Evolutionary conservation across 2,113 vertebrate genomes (phyloP), one percentile per base, ranked within the genome.

Genomic region (Chascanopsetta lugubris): DNA sequence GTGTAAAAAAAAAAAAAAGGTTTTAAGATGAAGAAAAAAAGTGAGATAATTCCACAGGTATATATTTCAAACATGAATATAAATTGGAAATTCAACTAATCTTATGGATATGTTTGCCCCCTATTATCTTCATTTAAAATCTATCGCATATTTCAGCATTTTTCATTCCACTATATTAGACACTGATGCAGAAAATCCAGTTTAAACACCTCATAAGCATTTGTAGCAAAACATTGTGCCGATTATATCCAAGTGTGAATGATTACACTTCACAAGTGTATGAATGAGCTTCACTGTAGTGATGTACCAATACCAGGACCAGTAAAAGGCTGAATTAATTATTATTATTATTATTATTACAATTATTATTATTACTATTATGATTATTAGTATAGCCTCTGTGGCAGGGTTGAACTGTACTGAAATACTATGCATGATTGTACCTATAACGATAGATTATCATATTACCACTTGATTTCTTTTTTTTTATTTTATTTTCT

Each of bases 261-360:
- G 4, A 69, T 47, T 69, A 50, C 18, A 9, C 27, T 72, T 36
- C 40, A 57, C 53, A 61, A 56, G 40, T 69, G 34, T 66, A 43
- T 67, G 8, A 18, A 8, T 42, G 43, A 47, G 55, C n/a, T 38
- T 26, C 61, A 24, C 34, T 55, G 43, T 64, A 57, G 57, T 54
- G 56, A 75, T 68, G 57, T 46, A 80, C 51, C 12, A 69, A 63
- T 53, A 63, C 36, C 75, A 82, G 82, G 88, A 87, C 84, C 83
- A 85, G 69, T 71, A 69, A 68, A 29, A 72, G 61, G 51, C 71
- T 69, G 7, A 65, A 61, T 48, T 56, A 27, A 76, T 65, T 73
- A 59, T 56, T 49, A 40, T 68, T n/a, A n/a, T n/a, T n/a, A n/a
- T n/a, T n/a, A n/a, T n/a, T n/a, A n/a, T n/a, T n/a, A n/a, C n/a